A percentile compares a stretch with the other conserved stretches of the same genome.
These are phyloP conservation scores for Diabrotica virgifera DNA, from an alignment of 1,140 invertebrate species.

Conservation along the genomic window DNA sequence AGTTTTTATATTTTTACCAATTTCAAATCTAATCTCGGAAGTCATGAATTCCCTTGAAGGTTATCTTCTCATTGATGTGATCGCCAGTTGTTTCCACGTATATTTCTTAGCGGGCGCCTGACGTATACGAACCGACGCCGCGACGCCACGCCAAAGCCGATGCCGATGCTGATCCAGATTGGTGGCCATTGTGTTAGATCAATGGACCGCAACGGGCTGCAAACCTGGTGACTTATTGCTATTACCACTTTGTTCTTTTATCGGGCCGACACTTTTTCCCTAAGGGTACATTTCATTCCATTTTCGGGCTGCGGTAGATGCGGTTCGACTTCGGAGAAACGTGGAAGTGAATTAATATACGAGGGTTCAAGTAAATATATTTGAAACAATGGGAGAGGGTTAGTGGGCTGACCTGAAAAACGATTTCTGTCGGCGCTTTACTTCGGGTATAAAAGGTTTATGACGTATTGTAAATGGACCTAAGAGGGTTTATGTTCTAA, in stretches of 20 bases:
- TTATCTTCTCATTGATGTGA: background rate
- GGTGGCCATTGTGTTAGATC: constrained; percentile 30
- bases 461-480: no score
- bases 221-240: constrained; percentile 27
- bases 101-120: constrained; percentile 11
- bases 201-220: constrained; percentile 25
- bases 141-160: constrained; percentile 5
- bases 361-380: background rate
- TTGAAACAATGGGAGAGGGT: no score
- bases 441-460: no score
- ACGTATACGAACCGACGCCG: constrained; percentile 8
- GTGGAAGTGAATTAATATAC: background rate
- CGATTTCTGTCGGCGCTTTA: no score
- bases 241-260: constrained; percentile 18
- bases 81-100: constrained; percentile 5
- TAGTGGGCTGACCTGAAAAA: no score
- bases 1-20: background rate
- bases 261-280: constrained; percentile 10
- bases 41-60: background rate
- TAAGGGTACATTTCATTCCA: constrained; percentile 2
- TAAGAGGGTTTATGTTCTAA: no score
- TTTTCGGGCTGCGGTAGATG: background rate
- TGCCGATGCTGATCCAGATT: constrained; percentile 25
- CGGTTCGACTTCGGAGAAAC: constrained; percentile 1
- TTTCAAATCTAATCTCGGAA: constrained; percentile 3